phyloP scores from a whole-genome alignment of 2,888 invertebrate genomes.

The Geophilus truncorum region DNA sequence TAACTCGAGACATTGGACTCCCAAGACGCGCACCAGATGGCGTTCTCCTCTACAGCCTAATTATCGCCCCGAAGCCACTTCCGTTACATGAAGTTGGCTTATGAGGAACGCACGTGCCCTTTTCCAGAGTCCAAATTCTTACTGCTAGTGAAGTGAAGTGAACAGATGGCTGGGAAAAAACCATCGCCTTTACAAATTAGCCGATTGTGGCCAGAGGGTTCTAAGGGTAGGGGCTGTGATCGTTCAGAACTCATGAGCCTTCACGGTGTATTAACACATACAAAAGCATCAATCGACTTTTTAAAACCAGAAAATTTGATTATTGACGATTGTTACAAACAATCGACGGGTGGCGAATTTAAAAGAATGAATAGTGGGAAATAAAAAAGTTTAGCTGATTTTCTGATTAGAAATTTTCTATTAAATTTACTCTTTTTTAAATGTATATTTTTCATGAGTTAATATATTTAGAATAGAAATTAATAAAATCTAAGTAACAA shows the following conservation, averaged over 20 bases:
- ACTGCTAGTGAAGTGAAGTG: too few species aligned
- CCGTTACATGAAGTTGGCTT: neutral
- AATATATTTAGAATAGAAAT: too few species aligned
- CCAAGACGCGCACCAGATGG: constrained; percentile 6
- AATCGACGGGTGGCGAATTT: neutral
- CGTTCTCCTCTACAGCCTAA: neutral
- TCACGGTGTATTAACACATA: neutral
- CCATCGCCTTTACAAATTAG: neutral
- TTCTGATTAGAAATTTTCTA: too few species aligned
- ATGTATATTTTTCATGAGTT: too few species aligned
- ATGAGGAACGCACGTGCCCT: constrained; percentile 1
- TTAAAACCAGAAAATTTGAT: constrained; percentile 23
- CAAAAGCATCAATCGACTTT: neutral
- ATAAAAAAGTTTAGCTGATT: too few species aligned
- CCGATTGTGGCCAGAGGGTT: neutral
- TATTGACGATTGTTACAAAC: constrained; percentile 15
- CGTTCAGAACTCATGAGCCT: neutral
- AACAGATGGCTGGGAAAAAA: constrained; percentile 1
- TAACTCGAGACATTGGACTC: constrained; percentile 10
- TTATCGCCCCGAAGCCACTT: constrained; percentile 8
- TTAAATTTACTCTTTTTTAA: too few species aligned
- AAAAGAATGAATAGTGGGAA: neutral
- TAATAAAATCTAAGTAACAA: too few species aligned
- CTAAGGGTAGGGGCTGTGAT: neutral
- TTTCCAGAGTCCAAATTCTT: neutral